Evolutionary conservation across 2,797 vertebrate genomes (phyloP).

Genomic region (Clamator glandarius): DNA sequence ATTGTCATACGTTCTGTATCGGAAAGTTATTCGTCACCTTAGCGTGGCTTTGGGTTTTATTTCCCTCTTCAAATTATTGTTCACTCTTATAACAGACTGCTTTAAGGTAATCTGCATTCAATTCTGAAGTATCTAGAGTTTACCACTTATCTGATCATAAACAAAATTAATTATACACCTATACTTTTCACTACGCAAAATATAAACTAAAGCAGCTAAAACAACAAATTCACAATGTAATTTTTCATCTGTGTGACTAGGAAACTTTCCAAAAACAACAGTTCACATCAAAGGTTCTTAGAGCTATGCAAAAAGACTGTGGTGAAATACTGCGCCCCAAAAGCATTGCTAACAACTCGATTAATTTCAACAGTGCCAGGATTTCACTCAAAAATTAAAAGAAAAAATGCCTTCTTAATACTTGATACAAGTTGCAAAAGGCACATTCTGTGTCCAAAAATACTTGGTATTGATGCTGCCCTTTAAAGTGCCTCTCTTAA

Average conservation of each 20-base stretch:
- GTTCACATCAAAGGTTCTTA: background rate
- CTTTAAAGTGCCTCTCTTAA: conserved; percentile 36
- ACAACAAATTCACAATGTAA: conserved; percentile 12
- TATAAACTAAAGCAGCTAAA: conserved; percentile 30
- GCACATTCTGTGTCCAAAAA: background rate
- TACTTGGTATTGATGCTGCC: background rate
- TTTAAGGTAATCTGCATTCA: background rate
- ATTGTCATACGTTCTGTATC: background rate
- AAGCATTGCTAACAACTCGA: background rate
- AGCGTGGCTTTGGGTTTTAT: background rate
- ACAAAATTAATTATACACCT: conserved; percentile 42
- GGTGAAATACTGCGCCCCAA: background rate
- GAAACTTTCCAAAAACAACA: background rate
- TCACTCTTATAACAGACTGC: background rate
- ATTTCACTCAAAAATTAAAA: background rate
- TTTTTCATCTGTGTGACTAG: conserved; percentile 35
- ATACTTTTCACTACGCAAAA: background rate
- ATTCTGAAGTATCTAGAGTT: conserved; percentile 10
- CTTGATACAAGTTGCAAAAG: background rate
- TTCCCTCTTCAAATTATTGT: background rate
- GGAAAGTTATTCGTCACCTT: background rate
- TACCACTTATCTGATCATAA: conserved; percentile 24
- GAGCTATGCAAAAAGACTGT: background rate
- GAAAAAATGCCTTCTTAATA: background rate
- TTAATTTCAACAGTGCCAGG: background rate